Conservation (phyloP, 2,888 invertebrate genomes). For the Anagyrus pseudococci region DNA sequence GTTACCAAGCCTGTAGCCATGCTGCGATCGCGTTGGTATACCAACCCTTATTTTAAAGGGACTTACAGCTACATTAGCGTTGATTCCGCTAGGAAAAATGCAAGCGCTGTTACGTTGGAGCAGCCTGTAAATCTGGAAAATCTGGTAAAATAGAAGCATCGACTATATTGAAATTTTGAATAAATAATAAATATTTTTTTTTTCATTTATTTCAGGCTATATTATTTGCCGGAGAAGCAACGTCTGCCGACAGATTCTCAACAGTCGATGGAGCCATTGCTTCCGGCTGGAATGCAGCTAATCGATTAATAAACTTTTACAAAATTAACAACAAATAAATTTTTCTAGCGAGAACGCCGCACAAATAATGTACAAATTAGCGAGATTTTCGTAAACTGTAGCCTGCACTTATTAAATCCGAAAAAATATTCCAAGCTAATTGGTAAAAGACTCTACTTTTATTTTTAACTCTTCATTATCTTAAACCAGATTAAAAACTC, state of each 20-base stretch:
- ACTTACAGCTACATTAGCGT: slow-evolving; percentile 72
- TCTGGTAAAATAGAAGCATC: no score
- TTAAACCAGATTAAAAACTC: no score
- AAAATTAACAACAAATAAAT: no score
- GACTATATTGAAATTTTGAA: no score
- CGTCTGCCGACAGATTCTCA: slow-evolving; percentile 66
- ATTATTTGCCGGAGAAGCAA: slow-evolving; percentile 73
- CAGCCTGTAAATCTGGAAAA: slow-evolving; percentile 62
- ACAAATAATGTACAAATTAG: no score
- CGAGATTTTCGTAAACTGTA: no score
- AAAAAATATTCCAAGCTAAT: no score
- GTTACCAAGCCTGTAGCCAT: slow-evolving; percentile 64
- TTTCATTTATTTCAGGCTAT: slow-evolving; percentile 58
- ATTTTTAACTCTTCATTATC: no score
- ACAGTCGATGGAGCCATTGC: slow-evolving; percentile 76
- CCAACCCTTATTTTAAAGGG: slow-evolving; percentile 74
- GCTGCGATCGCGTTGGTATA: slow-evolving; percentile 73
- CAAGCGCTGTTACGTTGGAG: slow-evolving; percentile 64
- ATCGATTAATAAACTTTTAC: slow-evolving; percentile 61
- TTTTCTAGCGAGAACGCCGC: no score
- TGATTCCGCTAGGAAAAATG: slow-evolving; percentile 62
- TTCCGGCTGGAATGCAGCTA: slow-evolving; percentile 75
- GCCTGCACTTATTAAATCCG: no score
- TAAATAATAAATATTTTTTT: no score
- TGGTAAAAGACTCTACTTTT: no score